Conservation (phyloP, 2,888 invertebrate species). For the Seira musarum region DNA sequence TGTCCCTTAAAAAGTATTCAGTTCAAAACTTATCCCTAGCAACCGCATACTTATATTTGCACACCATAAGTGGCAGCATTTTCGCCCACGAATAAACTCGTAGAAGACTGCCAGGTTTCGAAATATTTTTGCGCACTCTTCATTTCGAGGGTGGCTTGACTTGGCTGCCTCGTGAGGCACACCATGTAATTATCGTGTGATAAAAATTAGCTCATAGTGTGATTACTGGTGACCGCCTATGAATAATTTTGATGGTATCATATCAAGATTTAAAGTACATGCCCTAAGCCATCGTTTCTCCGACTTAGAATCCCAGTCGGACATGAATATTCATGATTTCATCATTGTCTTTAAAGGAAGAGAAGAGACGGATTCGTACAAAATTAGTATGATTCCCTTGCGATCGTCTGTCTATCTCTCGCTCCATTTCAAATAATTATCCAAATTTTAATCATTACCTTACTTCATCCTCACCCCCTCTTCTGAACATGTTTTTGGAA, state of each 20-base stretch:
- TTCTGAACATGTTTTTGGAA: constrained; percentile 13
- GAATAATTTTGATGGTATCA: not conserved
- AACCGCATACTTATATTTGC: constrained; percentile 2
- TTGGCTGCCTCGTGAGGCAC: not conserved
- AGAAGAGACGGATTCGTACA: too few species aligned
- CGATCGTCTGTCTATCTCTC: constrained; percentile 5
- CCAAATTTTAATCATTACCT: constrained; percentile 28
- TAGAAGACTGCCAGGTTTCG: too few species aligned
- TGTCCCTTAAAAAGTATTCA: not conserved
- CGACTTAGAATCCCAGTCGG: not conserved
- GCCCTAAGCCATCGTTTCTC: not conserved
- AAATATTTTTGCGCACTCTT: too few species aligned
- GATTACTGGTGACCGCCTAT: not conserved
- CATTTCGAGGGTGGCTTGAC: not conserved
- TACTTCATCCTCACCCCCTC: not conserved
- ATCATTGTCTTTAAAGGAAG: not conserved
- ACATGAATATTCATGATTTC: constrained; percentile 16
- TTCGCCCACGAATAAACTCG: constrained; percentile 51
- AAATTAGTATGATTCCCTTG: not conserved
- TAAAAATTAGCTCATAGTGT: not conserved
- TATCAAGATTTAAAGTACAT: not conserved
- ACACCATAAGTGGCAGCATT: constrained; percentile 43
- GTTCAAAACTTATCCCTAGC: constrained; percentile 12
- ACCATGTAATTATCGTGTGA: not conserved
- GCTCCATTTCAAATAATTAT: constrained; percentile 49